Evolutionary conservation across 2,888 invertebrate species (phyloP).

Genomic region (Galerucella pusilla): DNA sequence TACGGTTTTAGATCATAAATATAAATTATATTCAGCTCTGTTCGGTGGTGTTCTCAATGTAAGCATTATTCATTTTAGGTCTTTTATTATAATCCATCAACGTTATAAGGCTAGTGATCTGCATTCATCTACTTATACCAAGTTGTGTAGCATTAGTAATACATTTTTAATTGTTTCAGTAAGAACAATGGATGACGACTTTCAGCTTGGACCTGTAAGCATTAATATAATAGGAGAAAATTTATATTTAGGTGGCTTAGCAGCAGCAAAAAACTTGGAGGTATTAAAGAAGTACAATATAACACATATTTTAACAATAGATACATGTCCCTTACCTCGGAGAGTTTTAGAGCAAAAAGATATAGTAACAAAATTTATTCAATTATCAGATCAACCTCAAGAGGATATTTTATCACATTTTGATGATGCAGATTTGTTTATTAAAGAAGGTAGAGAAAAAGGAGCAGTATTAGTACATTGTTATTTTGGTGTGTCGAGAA

Average conservation of each 20-base stretch:
- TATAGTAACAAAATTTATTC: constrained; percentile 79
- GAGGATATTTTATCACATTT: constrained; percentile 83
- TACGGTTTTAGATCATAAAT: constrained; percentile 3
- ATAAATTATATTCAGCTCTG: not conserved
- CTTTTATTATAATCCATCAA: not conserved
- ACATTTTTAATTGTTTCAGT: constrained; percentile 3
- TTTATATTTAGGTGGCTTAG: constrained; percentile 78
- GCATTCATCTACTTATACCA: not conserved
- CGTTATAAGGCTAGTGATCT: not conserved
- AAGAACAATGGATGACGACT: constrained; percentile 37
- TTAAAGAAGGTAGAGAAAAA: constrained; percentile 71
- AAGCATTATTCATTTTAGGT: not conserved
- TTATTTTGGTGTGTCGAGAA: constrained; percentile 91
- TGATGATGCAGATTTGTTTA: constrained; percentile 81
- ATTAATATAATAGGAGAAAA: constrained; percentile 69
- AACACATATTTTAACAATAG: constrained; percentile 84
- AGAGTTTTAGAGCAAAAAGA: constrained; percentile 76
- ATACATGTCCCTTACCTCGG: constrained; percentile 84
- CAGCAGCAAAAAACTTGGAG: constrained; percentile 80
- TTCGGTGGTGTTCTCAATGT: not conserved
- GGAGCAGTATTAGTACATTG: constrained; percentile 89
- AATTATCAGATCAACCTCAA: constrained; percentile 85
- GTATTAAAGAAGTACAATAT: constrained; percentile 75
- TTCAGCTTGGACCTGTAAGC: constrained; percentile 65
- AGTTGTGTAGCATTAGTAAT: not conserved